A percentile compares a stretch with the other conserved stretches of the same genome.
Conservation (phyloP, 2,113 vertebrate genomes). For the Trogon melanurus region DNA sequence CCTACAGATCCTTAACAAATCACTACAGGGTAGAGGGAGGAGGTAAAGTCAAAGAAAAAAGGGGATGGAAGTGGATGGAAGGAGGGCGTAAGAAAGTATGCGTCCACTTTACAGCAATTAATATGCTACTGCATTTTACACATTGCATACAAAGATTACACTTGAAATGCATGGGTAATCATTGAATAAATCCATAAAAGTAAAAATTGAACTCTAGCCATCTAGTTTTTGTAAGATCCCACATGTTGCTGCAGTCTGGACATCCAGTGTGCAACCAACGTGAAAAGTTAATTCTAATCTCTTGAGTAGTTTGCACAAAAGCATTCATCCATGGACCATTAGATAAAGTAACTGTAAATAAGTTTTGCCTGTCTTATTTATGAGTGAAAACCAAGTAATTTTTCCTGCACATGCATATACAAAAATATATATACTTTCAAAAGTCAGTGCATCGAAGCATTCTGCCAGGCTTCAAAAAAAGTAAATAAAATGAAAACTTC, state of each 20-base stretch:
- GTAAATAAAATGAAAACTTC: conserved; percentile 75
- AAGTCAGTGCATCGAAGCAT: conserved; percentile 75
- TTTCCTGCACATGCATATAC: conserved; percentile 65
- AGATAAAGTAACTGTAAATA: conserved; percentile 80
- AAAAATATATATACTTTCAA: conserved; percentile 75
- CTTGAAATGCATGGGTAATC: conserved; percentile 44
- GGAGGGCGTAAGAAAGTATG: not conserved
- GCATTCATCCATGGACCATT: conserved; percentile 81
- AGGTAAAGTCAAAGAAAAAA: not conserved
- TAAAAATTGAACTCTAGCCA: conserved; percentile 57
- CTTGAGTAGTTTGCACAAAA: conserved; percentile 80
- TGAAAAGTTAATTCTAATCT: conserved; percentile 83
- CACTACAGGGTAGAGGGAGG: not conserved
- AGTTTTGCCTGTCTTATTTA: conserved; percentile 77
- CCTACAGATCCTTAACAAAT: conserved; percentile 45
- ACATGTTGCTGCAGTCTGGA: conserved; percentile 66
- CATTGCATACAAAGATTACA: conserved; percentile 33
- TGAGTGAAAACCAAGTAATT: conserved; percentile 78
- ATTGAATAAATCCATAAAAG: conserved; percentile 54
- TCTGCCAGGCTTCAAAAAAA: conserved; percentile 64
- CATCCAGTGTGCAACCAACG: conserved; percentile 78
- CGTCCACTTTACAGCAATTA: conserved; percentile 49
- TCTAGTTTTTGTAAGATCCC: conserved; percentile 65
- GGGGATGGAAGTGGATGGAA: not conserved
- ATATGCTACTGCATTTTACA: conserved; percentile 31